Evolutionary conservation across 2,797 vertebrate genomes (phyloP), one percentile per base, ranked within the genome.

Genomic region (Artibeus jamaicensis): DNA sequence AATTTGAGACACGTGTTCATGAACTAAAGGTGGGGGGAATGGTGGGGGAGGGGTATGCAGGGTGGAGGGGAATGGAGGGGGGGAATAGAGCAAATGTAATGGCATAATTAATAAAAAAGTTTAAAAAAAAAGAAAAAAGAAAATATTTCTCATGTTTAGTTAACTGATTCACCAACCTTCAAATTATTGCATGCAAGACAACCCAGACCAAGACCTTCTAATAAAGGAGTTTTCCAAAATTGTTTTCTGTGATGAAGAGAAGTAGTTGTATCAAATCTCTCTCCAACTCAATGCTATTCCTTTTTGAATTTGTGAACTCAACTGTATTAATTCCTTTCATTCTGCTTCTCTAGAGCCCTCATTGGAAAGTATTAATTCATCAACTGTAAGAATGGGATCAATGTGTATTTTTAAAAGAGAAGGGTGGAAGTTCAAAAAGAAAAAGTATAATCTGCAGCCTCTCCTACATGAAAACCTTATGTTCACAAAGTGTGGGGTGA

Each of bases 401-500:
- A 57, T 26, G 55, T 57, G 59, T 44, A 42, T 84, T 93, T 78
- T 37, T 53, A 70, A 95, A 92, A 96, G 29, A 57, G 29, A 81
- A 21, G 46, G 37, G 32, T 86, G 21, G 39, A 74, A 16, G 26
- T 74, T 8, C 18, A 57, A 81, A 97, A 93, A 67, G 42, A n/a
- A 19, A 97, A 91, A 73, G 10, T 76, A 48, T 92, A 92, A 93
- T 68, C 34, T 73, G 92, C 48, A 89, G 50, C 46, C 9, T 96
- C 92, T 83, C 6, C 39, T 48, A 6, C 21, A 70, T 76, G 83
- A 86, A 55, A 24, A 37, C 79, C 24, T 57, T 89, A 85, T 87
- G n/a, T 94, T 95, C 94, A 88, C 87, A 67, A 50, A 86, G 92
- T 50, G 84, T 34, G 44, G 83, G 83, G 83, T 46, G 89, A 81